Base-by-base conservation (phyloP, 2,888 invertebrate species). In the Dolichomitus sp. region DNA sequence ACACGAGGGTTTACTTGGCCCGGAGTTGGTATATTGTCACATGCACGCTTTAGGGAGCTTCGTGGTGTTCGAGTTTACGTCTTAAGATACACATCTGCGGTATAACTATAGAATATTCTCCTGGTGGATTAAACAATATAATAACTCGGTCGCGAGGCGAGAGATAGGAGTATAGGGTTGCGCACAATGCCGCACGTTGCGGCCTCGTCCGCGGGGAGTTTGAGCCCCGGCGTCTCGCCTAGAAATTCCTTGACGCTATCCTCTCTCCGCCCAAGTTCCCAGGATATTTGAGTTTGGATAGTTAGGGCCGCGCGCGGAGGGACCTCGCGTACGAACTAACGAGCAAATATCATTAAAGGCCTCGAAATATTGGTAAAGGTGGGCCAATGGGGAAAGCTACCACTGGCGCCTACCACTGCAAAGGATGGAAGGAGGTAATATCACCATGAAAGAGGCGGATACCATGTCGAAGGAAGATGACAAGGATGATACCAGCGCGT, bases 261-360 rank as follows among this genome's bases (percentile, higher is more conserved):
- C 59, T 17, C 63, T 17, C 70, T 54, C 7, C 54, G 37, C 33
- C 70, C 76, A 81, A 83, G 74, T 81, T 81, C 79, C 57, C 42
- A 57, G 85, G 83, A 86, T 86, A 86, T 86, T 86, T 85, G 86
- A 86, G 83, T 81, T 83, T 81, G 85, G 85, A 75, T 83, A 82
- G 79, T 83, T 83, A 76, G 73, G 73, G 68, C 76, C 68, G 80
- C 63, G 66, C 81, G 70, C 83, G 77, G 54, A 40, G 75, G 83
- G 74, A 74, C 76, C 69, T 48, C 52, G 78, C 65, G 69, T 52
- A 66, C 52, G 68, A 80, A 81, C 85, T 86, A 86, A 84, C 86
- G 84, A 85, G 87, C 84, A 88, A 89, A 87, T 87, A 85, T 87
- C 85, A 87, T 86, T 85, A 87, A 81, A 75, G 82, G 83, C 80